Evolutionary conservation across 2,797 vertebrate genomes (phyloP).

Genomic region (Myotis findleyi): DNA sequence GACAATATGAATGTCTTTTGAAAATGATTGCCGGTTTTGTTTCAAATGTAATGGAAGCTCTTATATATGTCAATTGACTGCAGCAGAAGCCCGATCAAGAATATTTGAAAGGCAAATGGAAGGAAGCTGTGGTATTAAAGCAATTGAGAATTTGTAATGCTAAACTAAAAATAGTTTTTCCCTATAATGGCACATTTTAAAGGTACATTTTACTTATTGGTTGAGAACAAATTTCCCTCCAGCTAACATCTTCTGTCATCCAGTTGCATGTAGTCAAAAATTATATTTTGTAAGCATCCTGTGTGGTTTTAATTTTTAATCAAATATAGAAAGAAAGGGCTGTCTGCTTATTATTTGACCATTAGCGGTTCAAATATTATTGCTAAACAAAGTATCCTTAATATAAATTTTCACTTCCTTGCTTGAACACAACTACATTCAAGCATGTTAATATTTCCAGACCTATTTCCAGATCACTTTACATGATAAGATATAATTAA

Average conservation of each 20-base stretch:
- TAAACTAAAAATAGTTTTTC: conserved; percentile 16
- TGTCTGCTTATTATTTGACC: background rate
- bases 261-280: background rate
- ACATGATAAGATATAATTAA: background rate
- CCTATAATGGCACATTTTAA: background rate
- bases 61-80: conserved; percentile 4
- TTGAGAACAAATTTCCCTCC: background rate
- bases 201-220: conserved; percentile 31
- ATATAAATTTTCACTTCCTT: conserved; percentile 53
- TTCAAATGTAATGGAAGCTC: conserved; percentile 28
- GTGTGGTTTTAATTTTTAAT: background rate
- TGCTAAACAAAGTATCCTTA: conserved; percentile 7
- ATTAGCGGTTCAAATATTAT: conserved; percentile 12
- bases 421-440: background rate
- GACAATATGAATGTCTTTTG: conserved; percentile 12
- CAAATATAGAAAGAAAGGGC: background rate
- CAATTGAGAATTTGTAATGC: conserved; percentile 26
- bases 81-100: background rate
- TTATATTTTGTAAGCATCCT: conserved; percentile 28
- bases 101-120: conserved; percentile 1
- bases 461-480: conserved; percentile 28
- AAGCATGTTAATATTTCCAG: background rate
- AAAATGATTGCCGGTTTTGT: conserved; percentile 59
- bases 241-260: conserved; percentile 31
- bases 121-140: conserved; percentile 49